Evolutionary conservation across 2,113 vertebrate species (phyloP), one percentile per base, ranked within the genome.

Genomic region (Brevimyrus niger): DNA sequence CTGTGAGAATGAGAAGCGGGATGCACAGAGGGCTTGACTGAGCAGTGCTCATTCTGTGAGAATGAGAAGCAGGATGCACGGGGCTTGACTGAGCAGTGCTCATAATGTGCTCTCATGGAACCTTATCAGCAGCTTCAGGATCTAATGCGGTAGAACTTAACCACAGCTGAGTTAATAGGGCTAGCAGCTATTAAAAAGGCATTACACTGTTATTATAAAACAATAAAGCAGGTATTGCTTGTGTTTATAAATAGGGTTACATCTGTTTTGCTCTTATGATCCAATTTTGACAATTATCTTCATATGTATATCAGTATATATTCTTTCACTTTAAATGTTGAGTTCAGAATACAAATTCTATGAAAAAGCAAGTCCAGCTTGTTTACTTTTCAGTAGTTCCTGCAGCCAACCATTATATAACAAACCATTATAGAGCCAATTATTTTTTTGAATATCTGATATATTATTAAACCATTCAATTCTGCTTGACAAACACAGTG

Each of bases 351-450:
- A 44, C 17, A 11, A 21, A 42, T 44, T 90, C 65, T 27, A 65
- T 85, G 47, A 92, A 87, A 93, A 92, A 89, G 94, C 97, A 98
- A 98, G 97, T 97, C 97, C 97, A 98, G 97, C 97, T 99, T 99
- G 97, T 97, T 97, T 96, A 96, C 96, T 96, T 95, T 96, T 95
- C 96, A 96, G 96, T 96, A 96, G 95, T 96, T 89, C 96, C 96
- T 96, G 95, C 95, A 96, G 96, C 96, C 95, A 46, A 80, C 69
- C 89, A 27, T 6, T 46, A 38, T 87, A 87, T 61, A 50, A 61
- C 76, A 80, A 48, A 35, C 44, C 46, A 46, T 38, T 53, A 13
- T 69, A 35, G 21, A 47, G 23, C 50, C 21, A 23, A 13, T 46
- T 82, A 23, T 8, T 23, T 89, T 89, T 53, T 73, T 27, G 35